Evolutionary conservation across 2,113 vertebrate species (phyloP).

Genomic region (Balaeniceps rex): DNA sequence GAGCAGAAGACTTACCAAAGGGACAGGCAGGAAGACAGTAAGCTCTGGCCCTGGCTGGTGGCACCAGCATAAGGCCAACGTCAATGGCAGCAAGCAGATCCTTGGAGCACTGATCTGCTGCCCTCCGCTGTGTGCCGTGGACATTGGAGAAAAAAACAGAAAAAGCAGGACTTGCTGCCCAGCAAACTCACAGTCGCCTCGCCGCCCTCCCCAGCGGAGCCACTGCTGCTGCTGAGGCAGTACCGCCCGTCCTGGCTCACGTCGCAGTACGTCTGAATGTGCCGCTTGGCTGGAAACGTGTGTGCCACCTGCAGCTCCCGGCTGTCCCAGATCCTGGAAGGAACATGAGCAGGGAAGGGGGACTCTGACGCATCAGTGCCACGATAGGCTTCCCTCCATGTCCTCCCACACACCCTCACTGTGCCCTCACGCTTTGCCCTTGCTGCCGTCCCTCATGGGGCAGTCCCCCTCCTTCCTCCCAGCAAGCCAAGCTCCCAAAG

Average conservation of each 20-base stretch:
- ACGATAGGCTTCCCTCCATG: fast-evolving
- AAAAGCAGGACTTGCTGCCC: not conserved
- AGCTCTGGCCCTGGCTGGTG: not conserved
- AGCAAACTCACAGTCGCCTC: conserved; percentile 85
- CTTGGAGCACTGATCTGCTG: not conserved
- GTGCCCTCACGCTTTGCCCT: not conserved
- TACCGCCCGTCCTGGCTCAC: conserved; percentile 81
- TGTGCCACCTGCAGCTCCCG: conserved; percentile 87
- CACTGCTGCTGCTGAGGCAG: conserved; percentile 89
- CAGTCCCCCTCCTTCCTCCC: not conserved
- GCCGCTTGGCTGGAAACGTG: conserved; percentile 85
- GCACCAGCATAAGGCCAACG: not conserved
- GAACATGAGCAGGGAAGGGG: not conserved
- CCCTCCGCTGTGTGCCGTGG: fast-evolving
- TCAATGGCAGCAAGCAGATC: not conserved
- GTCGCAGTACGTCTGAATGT: conserved; percentile 94
- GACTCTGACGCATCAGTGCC: fast-evolving
- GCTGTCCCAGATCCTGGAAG: conserved; percentile 90
- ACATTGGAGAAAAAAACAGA: not conserved
- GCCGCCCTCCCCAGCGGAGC: conserved; percentile 86
- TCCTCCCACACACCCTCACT: fast-evolving
- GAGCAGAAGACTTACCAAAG: not conserved
- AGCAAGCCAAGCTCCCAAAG: not conserved
- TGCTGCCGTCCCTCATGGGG: not conserved
- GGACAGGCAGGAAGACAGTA: not conserved